These are phyloP conservation scores for Anthophora plumipes DNA, from an alignment of 2,888 invertebrate species.

Conservation along the genomic window DNA sequence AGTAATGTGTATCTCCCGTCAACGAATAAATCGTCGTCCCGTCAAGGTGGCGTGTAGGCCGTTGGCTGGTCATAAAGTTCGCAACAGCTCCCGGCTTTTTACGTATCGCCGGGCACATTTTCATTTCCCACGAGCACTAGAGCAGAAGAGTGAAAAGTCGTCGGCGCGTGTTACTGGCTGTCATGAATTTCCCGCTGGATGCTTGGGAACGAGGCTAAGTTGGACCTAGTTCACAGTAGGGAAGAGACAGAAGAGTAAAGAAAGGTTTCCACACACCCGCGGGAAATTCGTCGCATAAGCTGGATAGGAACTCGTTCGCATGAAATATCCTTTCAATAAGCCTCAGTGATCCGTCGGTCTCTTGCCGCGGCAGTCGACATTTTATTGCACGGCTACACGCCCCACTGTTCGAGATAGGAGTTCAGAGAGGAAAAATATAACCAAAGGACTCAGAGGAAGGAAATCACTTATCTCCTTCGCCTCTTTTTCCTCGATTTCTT, in stretches of 20 bases:
- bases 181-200: conserved; percentile 53
- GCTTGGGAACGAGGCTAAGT: neutral
- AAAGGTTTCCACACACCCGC: conserved; percentile 75
- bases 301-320: conserved; percentile 78
- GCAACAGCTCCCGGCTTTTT: conserved; percentile 41
- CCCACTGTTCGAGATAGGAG: conserved; percentile 25
- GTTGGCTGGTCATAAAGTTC: conserved; percentile 17
- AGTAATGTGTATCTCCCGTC: neutral
- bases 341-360: conserved; percentile 82
- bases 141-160: conserved; percentile 52
- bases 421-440: conserved; percentile 53
- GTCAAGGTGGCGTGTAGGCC: neutral
- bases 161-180: conserved; percentile 37
- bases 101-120: conserved; percentile 43
- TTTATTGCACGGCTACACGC: conserved; percentile 80
- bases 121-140: conserved; percentile 46
- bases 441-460: conserved; percentile 28
- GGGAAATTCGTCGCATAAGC: conserved; percentile 81
- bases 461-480: conserved; percentile 25
- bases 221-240: conserved; percentile 10
- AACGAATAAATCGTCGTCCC: conserved; percentile 31
- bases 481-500: conserved; percentile 14
- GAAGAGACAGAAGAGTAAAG: conserved; percentile 28
- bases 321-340: conserved; percentile 84
- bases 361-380: conserved; percentile 82